These are phyloP conservation scores for Microchirus variegatus DNA, from an alignment of 2,797 vertebrate genomes.

Conservation along the genomic window DNA sequence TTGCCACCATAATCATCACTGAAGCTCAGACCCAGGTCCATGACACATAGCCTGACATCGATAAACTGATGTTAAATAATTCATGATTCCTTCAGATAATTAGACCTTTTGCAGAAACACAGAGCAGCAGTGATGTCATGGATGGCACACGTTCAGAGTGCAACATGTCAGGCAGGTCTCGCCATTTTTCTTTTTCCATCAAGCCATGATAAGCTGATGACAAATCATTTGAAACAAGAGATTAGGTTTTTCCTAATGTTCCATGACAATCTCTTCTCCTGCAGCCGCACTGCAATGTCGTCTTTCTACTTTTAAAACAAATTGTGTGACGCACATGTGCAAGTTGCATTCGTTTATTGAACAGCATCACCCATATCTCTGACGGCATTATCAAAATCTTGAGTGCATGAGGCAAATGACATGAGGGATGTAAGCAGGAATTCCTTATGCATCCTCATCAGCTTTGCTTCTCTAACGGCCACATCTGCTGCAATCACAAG, in stretches of 20 bases:
- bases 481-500: slow-evolving; percentile 50
- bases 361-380: neutral
- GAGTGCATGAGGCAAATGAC: slow-evolving; percentile 5
- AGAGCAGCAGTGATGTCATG: neutral
- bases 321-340: neutral
- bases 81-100: slow-evolving; percentile 15
- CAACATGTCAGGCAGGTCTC: slow-evolving; percentile 3
- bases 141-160: neutral
- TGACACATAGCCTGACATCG: slow-evolving; percentile 4
- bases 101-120: slow-evolving; percentile 7
- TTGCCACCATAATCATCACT: slow-evolving; percentile 37
- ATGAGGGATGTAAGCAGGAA: slow-evolving; percentile 13
- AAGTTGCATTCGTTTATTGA: neutral
- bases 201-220: neutral
- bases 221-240: slow-evolving; percentile 1
- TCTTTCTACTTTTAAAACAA: slow-evolving; percentile 7
- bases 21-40: slow-evolving; percentile 12
- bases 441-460: slow-evolving; percentile 14
- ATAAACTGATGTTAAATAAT: slow-evolving; percentile 13
- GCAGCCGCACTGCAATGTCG: slow-evolving; percentile 9
- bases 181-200: neutral
- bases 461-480: slow-evolving; percentile 18
- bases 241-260: slow-evolving; percentile 6
- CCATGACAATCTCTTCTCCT: slow-evolving; percentile 6
- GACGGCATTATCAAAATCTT: slow-evolving; percentile 4